Evolutionary conservation across 2,888 invertebrate genomes (phyloP).

Genomic region (Agrotis segetum): DNA sequence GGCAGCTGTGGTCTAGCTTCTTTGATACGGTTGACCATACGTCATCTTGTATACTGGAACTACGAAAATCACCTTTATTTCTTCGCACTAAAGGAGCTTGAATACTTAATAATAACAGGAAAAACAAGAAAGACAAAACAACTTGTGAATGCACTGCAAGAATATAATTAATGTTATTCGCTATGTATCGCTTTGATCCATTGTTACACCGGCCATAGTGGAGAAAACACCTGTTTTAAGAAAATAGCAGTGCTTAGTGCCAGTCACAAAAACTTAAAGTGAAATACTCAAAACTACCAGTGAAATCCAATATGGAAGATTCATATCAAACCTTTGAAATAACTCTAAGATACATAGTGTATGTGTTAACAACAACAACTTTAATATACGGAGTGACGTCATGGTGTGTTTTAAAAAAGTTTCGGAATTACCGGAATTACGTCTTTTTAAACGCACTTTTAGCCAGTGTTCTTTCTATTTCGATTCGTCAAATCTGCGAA

Average conservation of each 20-base stretch:
- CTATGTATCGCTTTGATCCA: too few species aligned
- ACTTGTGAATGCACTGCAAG: not conserved
- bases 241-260: not conserved
- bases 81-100: not conserved
- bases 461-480: not conserved
- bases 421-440: not conserved
- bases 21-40: not conserved
- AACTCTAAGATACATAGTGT: not conserved
- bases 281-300: not conserved
- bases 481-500: not conserved
- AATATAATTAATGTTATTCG: not conserved
- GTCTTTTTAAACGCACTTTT: constrained; percentile 1
- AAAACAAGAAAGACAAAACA: not conserved
- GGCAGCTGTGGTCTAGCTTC: not conserved
- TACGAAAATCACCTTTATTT: not conserved
- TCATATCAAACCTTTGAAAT: not conserved
- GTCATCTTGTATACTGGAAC: not conserved
- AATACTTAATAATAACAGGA: not conserved
- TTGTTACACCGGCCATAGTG: not conserved
- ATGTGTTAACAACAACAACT: not conserved
- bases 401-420: not conserved
- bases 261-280: not conserved
- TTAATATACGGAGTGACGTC: not conserved
- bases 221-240: not conserved
- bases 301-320: not conserved